Percentiles rank a stretch among this genome's conserved stretches.
Evolutionary conservation across 2,797 vertebrate species (phyloP).

Genomic region (Cossypha heuglini): DNA sequence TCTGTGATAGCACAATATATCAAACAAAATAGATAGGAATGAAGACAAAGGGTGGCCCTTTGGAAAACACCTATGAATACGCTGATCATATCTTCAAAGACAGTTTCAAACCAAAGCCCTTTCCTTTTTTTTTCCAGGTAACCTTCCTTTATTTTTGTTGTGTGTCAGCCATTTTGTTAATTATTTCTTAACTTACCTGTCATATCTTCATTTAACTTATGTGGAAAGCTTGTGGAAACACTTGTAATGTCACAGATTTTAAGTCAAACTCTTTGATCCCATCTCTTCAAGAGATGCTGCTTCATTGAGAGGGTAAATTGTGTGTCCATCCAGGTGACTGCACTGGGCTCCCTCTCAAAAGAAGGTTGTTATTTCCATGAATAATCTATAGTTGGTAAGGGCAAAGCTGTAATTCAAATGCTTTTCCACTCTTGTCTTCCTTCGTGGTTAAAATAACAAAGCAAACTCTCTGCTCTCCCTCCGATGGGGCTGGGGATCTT

Average conservation of each 20-base stretch:
- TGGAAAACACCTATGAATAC: background rate
- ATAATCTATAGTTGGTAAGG: background rate
- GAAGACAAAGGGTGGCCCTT: background rate
- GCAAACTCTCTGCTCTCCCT: background rate
- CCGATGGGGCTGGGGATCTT: background rate
- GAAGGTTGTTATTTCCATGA: background rate
- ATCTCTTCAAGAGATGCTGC: background rate
- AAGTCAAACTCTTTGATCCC: background rate
- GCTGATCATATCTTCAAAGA: background rate
- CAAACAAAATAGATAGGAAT: background rate
- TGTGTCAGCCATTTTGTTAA: background rate
- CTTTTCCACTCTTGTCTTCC: background rate
- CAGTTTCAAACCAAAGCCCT: background rate
- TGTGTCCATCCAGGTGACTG: background rate
- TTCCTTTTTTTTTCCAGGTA: background rate
- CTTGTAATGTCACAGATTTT: background rate
- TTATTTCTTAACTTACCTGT: background rate
- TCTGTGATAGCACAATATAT: background rate
- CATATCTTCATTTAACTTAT: background rate
- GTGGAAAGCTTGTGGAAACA: background rate
- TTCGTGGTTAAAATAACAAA: background rate
- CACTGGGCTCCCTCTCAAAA: background rate
- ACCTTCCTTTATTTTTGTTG: background rate
- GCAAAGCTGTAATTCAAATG: background rate
- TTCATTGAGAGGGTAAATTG: background rate